These are phyloP conservation scores for Torymus auratus DNA, from an alignment of 2,888 invertebrate species.

Conservation along the genomic window DNA sequence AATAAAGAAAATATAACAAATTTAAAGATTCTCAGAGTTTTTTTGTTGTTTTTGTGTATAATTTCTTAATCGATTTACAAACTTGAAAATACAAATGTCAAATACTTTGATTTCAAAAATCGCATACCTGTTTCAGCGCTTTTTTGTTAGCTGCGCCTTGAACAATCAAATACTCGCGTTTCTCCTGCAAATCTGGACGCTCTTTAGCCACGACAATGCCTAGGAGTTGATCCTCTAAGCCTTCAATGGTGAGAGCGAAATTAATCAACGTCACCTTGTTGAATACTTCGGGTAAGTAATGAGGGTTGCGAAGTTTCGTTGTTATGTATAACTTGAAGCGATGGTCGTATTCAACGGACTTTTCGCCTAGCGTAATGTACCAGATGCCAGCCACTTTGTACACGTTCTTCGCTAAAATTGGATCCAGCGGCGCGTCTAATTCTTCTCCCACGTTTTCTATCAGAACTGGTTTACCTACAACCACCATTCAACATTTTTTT, in stretches of 20 bases:
- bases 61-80: too few relatives aligned
- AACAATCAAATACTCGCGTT: conserved; percentile 86
- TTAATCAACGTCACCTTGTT: conserved; percentile 90
- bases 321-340: conserved; percentile 89
- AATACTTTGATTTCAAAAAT: too few relatives aligned
- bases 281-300: conserved; percentile 90
- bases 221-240: conserved; percentile 89
- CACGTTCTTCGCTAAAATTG: conserved; percentile 85
- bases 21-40: too few relatives aligned
- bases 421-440: conserved; percentile 87
- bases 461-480: conserved; percentile 82
- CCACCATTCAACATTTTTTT: not conserved
- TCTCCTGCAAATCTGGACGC: conserved; percentile 89
- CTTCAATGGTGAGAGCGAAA: conserved; percentile 89
- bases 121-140: conserved; percentile 81
- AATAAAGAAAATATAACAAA: too few relatives aligned
- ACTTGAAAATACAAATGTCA: too few relatives aligned
- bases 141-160: conserved; percentile 89
- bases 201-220: conserved; percentile 92
- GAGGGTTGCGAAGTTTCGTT: conserved; percentile 89
- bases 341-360: conserved; percentile 85
- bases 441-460: conserved; percentile 88
- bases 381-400: conserved; percentile 86
- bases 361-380: conserved; percentile 88
- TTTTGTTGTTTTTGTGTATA: too few relatives aligned